Base-by-base conservation (phyloP, 1,140 invertebrate species). In the Homarus americanus region DNA sequence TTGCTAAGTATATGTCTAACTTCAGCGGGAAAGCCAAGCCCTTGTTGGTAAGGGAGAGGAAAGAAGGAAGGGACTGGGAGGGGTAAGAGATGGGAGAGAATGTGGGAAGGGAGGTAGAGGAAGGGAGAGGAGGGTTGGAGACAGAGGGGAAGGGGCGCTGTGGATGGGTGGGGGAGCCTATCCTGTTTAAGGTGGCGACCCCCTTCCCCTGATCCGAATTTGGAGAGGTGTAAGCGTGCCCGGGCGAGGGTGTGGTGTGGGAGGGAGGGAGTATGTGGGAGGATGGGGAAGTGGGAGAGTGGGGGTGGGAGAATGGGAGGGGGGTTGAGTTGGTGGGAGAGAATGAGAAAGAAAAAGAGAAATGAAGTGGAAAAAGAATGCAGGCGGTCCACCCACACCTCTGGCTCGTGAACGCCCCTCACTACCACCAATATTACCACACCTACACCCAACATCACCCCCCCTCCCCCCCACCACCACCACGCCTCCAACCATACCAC, bases 301-400 rank as follows among this genome's bases (percentile, higher is more conserved):
- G 10, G 10, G 15, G 32, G 72, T 0, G 15, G 38, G 32, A 2
- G 32, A 28, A 24, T 10, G 32, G 72, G 72, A 73, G 36, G 20
- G 72, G 40, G 40, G 17, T 9, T 17, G 2, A 44, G 40, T 12
- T 3, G 24, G 72, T 32, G 72, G 34, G 72, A 75, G 72, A 75
- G 72, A 75, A 24, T 9, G 66, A 69, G 66, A 69, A 24, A 69
- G 66, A 69, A 24, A 69, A 24, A 69, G 66, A 69, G 66, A 69
- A 24, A 69, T n/a, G 32, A 34, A 15, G 24, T 9, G n/a, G 38
- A 28, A 36, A 24, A 36, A 40, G 32, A 32, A 40, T 40, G 38
- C 38, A 32, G n/a, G 72, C 34, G 72, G 38, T 28, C 75, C 28
- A 78, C 36, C 75, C 24, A n/a, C 75, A 24, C 75, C 75, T 78